Conservation (phyloP, 2,113 vertebrate species). For the Protobothrops mucrosquamatus region DNA sequence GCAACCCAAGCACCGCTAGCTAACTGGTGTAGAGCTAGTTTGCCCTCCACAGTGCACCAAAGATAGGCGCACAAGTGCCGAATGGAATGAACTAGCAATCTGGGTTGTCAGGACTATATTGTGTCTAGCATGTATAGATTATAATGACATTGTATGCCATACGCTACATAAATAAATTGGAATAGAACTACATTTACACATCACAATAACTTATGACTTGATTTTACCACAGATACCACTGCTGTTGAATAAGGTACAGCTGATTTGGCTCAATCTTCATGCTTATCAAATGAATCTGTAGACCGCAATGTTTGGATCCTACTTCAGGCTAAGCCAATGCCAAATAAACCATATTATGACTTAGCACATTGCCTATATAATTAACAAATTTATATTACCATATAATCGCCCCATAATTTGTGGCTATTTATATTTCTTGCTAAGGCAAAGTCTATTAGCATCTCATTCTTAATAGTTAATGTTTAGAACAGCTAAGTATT, state of each 20-base stretch:
- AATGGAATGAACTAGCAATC: neutral
- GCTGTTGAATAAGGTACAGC: neutral
- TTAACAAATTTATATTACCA: neutral
- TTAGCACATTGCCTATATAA: neutral
- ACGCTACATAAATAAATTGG: neutral
- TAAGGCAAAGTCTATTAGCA: neutral
- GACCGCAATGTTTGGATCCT: neutral
- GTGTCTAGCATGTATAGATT: neutral
- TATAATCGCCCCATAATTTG: neutral
- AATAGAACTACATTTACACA: neutral
- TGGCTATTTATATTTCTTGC: slow-evolving; percentile 13
- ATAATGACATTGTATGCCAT: neutral
- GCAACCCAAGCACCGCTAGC: neutral
- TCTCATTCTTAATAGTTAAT: neutral
- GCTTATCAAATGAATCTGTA: neutral
- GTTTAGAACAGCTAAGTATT: neutral
- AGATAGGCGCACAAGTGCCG: neutral
- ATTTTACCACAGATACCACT: neutral
- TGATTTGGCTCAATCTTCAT: neutral
- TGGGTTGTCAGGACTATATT: neutral
- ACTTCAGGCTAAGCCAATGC: neutral
- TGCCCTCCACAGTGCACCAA: neutral
- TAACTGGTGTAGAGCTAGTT: neutral
- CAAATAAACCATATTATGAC: neutral
- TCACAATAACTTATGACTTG: neutral